Conservation (phyloP, 1,140 invertebrate species). For the Brevipalpus yothersi region DNA sequence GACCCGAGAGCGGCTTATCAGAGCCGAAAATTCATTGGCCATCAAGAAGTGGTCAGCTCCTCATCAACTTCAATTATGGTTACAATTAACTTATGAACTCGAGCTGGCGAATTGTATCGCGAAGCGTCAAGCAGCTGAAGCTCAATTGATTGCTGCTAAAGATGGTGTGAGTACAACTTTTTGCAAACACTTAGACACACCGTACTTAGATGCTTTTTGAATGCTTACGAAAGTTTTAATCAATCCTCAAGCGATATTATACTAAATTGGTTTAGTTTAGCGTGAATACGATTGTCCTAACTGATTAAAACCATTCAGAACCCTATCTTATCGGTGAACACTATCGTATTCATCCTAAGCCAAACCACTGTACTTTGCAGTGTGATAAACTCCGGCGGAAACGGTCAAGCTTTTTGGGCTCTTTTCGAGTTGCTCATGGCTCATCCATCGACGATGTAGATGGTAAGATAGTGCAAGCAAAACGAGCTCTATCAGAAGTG, state of each 20-base stretch:
- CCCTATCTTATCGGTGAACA: no score
- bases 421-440: slow-evolving; percentile 78
- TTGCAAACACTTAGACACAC: no score
- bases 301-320: no score
- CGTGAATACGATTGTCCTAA: no score
- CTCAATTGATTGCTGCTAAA: slow-evolving; percentile 57
- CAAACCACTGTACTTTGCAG: no score
- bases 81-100: slow-evolving; percentile 82
- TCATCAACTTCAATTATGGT: slow-evolving; percentile 59
- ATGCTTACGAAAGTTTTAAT: no score
- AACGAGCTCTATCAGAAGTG: slow-evolving; percentile 58
- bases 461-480: slow-evolving; percentile 64
- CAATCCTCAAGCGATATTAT: no score
- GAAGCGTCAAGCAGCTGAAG: slow-evolving; percentile 57
- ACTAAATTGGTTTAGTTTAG: no score
- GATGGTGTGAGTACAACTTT: slow-evolving; percentile 26
- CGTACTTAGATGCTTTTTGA: no score
- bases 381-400: slow-evolving; percentile 82
- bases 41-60: slow-evolving; percentile 64
- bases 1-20: slow-evolving; percentile 35
- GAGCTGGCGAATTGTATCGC: slow-evolving; percentile 64
- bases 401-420: slow-evolving; percentile 67
- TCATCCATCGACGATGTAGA: slow-evolving; percentile 82
- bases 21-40: slow-evolving; percentile 64
- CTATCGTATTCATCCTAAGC: no score